Evolutionary conservation across 2,888 invertebrate species (phyloP).

Genomic region (Agrochola circellaris): DNA sequence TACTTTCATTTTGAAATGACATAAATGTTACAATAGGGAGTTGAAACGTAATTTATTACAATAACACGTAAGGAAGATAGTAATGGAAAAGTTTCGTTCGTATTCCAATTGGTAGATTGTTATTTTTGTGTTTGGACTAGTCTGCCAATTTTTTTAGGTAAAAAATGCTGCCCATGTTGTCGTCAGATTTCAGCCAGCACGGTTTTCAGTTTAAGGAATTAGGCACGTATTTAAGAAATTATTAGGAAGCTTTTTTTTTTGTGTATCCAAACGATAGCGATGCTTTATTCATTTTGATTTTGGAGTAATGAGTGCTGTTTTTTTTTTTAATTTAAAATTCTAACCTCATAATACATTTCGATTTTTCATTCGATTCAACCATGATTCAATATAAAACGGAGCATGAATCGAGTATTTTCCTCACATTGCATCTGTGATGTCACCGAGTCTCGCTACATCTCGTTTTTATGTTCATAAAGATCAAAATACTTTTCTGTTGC

Average conservation of each 20-base stretch:
- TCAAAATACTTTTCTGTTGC: too few species aligned
- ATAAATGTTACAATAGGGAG: constrained; percentile 47
- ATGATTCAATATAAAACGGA: too few species aligned
- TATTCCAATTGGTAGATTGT: not conserved
- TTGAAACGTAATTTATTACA: constrained; percentile 44
- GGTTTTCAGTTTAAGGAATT: not conserved
- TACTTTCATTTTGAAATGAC: constrained; percentile 56
- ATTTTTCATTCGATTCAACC: too few species aligned
- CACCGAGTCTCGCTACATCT: too few species aligned
- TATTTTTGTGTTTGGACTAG: not conserved
- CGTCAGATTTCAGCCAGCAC: not conserved
- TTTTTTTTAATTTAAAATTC: too few species aligned
- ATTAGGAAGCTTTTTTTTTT: not conserved
- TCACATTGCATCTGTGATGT: too few species aligned
- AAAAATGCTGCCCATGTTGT: too few species aligned
- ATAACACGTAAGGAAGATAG: not conserved
- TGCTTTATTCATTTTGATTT: not conserved
- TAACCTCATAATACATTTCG: too few species aligned
- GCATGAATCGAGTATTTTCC: too few species aligned
- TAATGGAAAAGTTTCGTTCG: constrained; percentile 4
- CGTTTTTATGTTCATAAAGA: too few species aligned
- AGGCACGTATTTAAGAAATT: not conserved
- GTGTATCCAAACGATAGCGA: not conserved
- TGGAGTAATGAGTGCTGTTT: not conserved
- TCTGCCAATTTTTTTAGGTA: too few species aligned